Evolutionary conservation across 1,140 invertebrate genomes (phyloP), one percentile per base, ranked within the genome.

Genomic region (Drosophila biarmipes): DNA sequence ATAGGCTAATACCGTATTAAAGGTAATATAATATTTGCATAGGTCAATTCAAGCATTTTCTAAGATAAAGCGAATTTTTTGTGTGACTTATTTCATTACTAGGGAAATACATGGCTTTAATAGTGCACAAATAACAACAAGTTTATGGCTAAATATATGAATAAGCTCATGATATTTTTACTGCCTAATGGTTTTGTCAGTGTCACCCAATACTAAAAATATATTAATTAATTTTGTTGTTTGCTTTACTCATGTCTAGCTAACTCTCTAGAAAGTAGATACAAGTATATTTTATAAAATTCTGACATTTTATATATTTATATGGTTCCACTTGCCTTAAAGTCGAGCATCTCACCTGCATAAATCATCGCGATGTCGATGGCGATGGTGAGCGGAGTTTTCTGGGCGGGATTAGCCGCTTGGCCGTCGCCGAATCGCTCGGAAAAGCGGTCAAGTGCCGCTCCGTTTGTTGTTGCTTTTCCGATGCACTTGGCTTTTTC

Each of bases 361-460:
- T 86, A 86, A 86, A 86, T 87, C 81, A 87, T 87, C 73, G 78
- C 63, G 73, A 57, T 68, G 29, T 69, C 42, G 66, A 73, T 81
- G 45, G 78, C 59, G 64, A 68, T 76, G 57, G 56, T 35, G 57
- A 76, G 40, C 40, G 42, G 55, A 48, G 56, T 55, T 81, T 63
- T 80, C 73, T 81, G 78, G 78, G 78, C 79, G 79, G 74, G 79
- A 81, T 82, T 82, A 78, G 74, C 76, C 63, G 54, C 49, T 19
- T 53, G 21, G 34, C 52, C 49, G 46, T 75, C 61, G 55, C 81
- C 82, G 61, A 87, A 75, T 74, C 64, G 62, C 62, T 75, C 67
- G 59, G 58, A 81, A 86, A 87, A 78, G 78, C 81, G 78, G 81
- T 87, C 81, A 87, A 87, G 81, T 86, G 64, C 11, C 34, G 66